Conservation (phyloP, 2,888 invertebrate genomes). For the Watsonalla binaria region DNA sequence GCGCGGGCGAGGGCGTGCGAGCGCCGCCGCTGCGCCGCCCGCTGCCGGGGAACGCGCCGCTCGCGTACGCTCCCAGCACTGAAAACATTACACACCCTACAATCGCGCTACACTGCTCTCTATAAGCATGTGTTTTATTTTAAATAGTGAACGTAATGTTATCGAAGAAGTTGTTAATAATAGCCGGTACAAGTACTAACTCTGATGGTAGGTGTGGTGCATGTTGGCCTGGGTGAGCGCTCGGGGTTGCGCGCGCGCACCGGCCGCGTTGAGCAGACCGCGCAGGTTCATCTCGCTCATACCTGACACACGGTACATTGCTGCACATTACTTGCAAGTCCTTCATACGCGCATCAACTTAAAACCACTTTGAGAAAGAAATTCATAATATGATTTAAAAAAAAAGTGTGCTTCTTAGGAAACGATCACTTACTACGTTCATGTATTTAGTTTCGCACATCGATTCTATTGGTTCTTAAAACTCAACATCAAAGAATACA, state of each 20-base stretch:
- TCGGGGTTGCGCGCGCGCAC: conserved; percentile 20
- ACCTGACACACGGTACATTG: conserved; percentile 30
- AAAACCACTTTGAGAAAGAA: too few relatives aligned
- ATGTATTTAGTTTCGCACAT: too few relatives aligned
- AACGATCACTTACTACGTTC: too few relatives aligned
- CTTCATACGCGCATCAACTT: too few relatives aligned
- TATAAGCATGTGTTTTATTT: too few relatives aligned
- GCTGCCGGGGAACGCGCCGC: conserved; percentile 20
- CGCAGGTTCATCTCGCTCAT: conserved; percentile 71
- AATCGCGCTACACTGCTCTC: conserved; percentile 11
- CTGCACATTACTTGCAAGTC: neutral
- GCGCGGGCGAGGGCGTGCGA: conserved; percentile 74
- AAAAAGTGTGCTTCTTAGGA: too few relatives aligned
- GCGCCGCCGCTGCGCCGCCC: conserved; percentile 59
- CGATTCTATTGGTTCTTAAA: too few relatives aligned
- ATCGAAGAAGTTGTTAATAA: too few relatives aligned
- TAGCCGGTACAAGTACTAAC: conserved; percentile 36
- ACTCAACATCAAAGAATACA: too few relatives aligned
- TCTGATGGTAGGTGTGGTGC: conserved; percentile 65
- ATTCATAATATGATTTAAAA: too few relatives aligned
- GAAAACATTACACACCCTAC: conserved; percentile 55
- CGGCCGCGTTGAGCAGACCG: conserved; percentile 58
- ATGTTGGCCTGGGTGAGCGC: conserved; percentile 32
- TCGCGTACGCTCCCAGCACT: conserved; percentile 29
- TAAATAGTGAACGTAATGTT: too few relatives aligned